Evolutionary conservation across 2,888 invertebrate genomes (phyloP).

Genomic region (Rhingia rostrata): DNA sequence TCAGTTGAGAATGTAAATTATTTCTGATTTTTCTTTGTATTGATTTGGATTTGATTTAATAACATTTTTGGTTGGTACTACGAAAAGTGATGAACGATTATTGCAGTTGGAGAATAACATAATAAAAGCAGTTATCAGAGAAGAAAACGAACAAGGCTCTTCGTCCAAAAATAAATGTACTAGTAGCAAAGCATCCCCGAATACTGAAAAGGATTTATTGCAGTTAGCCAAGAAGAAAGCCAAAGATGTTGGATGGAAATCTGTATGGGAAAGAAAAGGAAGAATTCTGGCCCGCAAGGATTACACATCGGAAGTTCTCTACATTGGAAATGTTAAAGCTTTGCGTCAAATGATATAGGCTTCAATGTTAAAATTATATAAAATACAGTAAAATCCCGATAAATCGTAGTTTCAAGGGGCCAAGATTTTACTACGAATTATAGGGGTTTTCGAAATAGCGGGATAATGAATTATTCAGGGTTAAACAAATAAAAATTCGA

Average conservation of each 20-base stretch:
- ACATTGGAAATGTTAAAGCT: background rate
- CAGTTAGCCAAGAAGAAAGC: background rate
- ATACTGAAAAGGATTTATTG: background rate
- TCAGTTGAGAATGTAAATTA: background rate
- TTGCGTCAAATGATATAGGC: background rate
- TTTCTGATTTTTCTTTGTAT: too few relatives aligned
- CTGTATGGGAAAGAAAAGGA: conserved; percentile 2
- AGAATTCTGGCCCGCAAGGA: background rate
- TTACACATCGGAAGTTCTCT: background rate
- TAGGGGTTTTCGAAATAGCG: too few relatives aligned
- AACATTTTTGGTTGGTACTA: background rate
- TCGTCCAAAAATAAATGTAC: too few relatives aligned
- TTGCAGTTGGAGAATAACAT: background rate
- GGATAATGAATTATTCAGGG: too few relatives aligned
- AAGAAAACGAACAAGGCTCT: background rate
- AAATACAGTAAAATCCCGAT: too few relatives aligned
- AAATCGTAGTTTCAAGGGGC: too few relatives aligned
- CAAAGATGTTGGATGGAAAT: background rate
- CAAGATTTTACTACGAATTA: too few relatives aligned
- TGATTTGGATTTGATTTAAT: too few relatives aligned
- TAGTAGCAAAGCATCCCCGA: background rate
- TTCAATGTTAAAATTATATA: too few relatives aligned
- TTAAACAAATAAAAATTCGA: too few relatives aligned
- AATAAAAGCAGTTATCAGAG: background rate
- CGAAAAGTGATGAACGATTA: background rate